Percentiles rank a stretch among this genome's conserved stretches.
These are phyloP conservation scores for Thamnophis sirtalis DNA, from an alignment of 2,113 vertebrate species.

Conservation along the genomic window DNA sequence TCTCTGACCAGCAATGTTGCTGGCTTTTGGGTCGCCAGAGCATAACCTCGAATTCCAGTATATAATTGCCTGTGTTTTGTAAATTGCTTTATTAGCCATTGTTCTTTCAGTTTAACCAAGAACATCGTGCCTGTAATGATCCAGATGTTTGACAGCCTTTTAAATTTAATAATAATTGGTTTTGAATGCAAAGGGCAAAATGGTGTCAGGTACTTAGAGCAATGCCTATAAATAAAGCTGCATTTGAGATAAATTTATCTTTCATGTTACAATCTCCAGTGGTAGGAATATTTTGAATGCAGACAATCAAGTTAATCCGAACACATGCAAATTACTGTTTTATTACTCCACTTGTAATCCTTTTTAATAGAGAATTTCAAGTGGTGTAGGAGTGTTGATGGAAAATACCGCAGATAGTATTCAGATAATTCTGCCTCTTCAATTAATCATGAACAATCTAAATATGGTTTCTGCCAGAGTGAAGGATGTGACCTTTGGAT, in stretches of 20 bases:
- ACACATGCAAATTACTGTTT: not conserved
- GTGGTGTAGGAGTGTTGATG: not conserved
- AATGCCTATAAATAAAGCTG: not conserved
- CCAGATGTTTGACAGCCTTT: constrained; percentile 10
- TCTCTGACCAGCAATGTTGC: not conserved
- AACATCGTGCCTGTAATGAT: not conserved
- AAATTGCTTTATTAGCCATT: not conserved
- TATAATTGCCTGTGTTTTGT: not conserved
- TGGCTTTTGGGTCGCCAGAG: not conserved
- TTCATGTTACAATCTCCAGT: not conserved
- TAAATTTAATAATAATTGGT: constrained; percentile 16
- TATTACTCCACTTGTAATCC: constrained; percentile 6
- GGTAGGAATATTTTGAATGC: not conserved
- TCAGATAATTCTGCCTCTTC: not conserved
- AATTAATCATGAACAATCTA: constrained; percentile 21
- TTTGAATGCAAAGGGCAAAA: accelerated
- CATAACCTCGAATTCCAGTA: not conserved
- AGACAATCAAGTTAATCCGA: constrained; percentile 17
- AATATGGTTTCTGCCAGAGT: not conserved
- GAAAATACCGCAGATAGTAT: not conserved
- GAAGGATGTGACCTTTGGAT: not conserved
- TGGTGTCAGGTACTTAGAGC: constrained; percentile 22
- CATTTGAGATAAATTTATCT: not conserved
- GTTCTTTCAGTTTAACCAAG: not conserved
- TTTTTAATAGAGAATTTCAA: not conserved